Base-by-base conservation (phyloP, 2,888 invertebrate species). In the Tachina lurida region DNA sequence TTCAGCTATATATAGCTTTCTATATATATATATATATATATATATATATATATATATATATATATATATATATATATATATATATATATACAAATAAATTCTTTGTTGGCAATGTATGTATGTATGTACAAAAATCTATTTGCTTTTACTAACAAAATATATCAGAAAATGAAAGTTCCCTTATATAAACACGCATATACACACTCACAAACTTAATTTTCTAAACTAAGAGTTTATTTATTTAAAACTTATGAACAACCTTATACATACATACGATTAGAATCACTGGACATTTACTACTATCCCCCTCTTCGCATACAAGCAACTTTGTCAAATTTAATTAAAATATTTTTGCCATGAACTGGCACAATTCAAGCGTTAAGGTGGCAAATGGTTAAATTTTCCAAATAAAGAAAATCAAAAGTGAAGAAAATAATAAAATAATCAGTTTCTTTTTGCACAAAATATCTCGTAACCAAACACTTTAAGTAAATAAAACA, bases 261-360 rank as follows among this genome's bases (percentile, higher is more conserved):
- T 54, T 54, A 54, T 41, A 41, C n/a, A 17, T 1, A 49, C 39
- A 9, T 2, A 52, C 13, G n/a, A 31, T 31, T 13, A 12, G 19
- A 17, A 19, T 13, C 13, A 60, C 13, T 60, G 77, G 68, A 68
- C 68, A 68, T 10, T 15, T 31, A 31, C 19, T 17, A 77, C 47
- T 39, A 22, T 8, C n/a, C 56, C 1, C 41, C n/a, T 5, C 17
- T 1, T 47, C 1, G 47, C 8, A 22, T 12, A 70, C n/a, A 67
- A 7, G 39, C 54, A 52, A 54, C n/a, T 54, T 12, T 76, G 22
- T 9, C 43, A 76, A 82, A 82, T 65, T 76, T 82, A 82, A 82
- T 82, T 82, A 82, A 82, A 82, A 65, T 76, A 70, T 70, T 82
- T 82, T 82, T 60, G 13, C 17, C 56, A 15, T 68, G 77, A 60